phyloP scores from a whole-genome alignment of 2,888 invertebrate genomes.

The Acholoe squamosa region DNA sequence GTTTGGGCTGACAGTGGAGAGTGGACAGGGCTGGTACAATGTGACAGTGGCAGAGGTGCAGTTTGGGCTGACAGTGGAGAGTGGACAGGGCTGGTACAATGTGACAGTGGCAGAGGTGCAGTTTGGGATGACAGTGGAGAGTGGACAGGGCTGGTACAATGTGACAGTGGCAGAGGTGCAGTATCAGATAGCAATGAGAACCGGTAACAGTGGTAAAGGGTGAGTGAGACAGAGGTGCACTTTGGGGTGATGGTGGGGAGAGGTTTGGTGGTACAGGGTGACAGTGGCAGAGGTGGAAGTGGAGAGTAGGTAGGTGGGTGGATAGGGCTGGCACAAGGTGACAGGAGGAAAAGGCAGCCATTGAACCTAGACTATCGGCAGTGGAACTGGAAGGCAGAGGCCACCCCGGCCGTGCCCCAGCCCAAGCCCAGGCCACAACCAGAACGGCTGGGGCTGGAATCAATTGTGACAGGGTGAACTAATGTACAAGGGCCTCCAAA shows the following conservation, averaged over 20 bases:
- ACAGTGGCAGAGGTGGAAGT: background rate
- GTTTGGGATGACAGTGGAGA: too few relatives aligned
- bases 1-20: too few relatives aligned
- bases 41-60: too few relatives aligned
- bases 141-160: too few relatives aligned
- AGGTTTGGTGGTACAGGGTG: background rate
- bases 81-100: too few relatives aligned
- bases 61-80: too few relatives aligned
- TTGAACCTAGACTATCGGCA: conserved; percentile 28
- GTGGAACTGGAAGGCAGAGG: background rate
- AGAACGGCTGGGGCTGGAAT: background rate
- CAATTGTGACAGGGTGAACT: conserved; percentile 47
- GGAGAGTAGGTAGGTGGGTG: background rate
- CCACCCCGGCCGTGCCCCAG: background rate
- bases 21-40: too few relatives aligned
- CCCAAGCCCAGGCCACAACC: background rate
- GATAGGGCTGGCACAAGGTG: background rate
- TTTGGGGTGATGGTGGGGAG: background rate
- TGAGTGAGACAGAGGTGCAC: too few relatives aligned
- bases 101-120: too few relatives aligned
- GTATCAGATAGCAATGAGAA: too few relatives aligned
- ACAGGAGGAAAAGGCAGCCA: background rate
- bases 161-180: too few relatives aligned
- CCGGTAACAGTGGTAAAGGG: too few relatives aligned
- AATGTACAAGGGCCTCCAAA: conserved; percentile 38